These are phyloP conservation scores for Anthonomus grandis DNA, from an alignment of 1,140 invertebrate genomes.

Conservation along the genomic window DNA sequence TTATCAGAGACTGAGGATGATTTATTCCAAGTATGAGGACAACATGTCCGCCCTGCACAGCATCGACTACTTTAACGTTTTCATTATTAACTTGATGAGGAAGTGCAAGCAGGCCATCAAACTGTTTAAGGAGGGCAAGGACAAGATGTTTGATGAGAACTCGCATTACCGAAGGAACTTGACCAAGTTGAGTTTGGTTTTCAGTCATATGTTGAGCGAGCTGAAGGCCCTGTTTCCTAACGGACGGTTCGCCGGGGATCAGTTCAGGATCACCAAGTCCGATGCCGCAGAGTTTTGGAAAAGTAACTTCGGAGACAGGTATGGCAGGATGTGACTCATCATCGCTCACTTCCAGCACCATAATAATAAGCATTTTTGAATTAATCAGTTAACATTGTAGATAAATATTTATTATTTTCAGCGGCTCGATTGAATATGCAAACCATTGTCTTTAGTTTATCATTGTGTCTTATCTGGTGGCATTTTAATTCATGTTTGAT, in stretches of 20 bases:
- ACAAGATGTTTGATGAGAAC: slow-evolving; percentile 98
- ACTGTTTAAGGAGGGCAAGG: slow-evolving; percentile 96
- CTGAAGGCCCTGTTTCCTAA: slow-evolving; percentile 97
- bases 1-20: slow-evolving; percentile 91
- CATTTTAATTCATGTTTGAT: no score
- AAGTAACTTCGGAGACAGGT: slow-evolving; percentile 94
- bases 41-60: slow-evolving; percentile 88
- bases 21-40: slow-evolving; percentile 95
- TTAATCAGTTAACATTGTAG: no score
- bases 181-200: slow-evolving; percentile 97
- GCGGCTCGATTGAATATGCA: no score
- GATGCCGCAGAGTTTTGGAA: slow-evolving; percentile 99
- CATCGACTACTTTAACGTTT: slow-evolving; percentile 96
- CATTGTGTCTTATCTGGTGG: no score
- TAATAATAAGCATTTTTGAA: no score
- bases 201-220: slow-evolving; percentile 99
- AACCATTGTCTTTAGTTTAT: no score
- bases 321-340: slow-evolving; percentile 42
- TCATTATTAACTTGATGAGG: slow-evolving; percentile 96
- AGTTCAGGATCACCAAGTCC: slow-evolving; percentile 97
- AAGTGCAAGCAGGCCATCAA: slow-evolving; percentile 99
- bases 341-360: not conserved
- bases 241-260: slow-evolving; percentile 92
- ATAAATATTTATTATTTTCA: no score
- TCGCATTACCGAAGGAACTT: slow-evolving; percentile 93